These are phyloP conservation scores for Drosophila albomicans DNA, from an alignment of 1,140 invertebrate species.

Conservation along the genomic window DNA sequence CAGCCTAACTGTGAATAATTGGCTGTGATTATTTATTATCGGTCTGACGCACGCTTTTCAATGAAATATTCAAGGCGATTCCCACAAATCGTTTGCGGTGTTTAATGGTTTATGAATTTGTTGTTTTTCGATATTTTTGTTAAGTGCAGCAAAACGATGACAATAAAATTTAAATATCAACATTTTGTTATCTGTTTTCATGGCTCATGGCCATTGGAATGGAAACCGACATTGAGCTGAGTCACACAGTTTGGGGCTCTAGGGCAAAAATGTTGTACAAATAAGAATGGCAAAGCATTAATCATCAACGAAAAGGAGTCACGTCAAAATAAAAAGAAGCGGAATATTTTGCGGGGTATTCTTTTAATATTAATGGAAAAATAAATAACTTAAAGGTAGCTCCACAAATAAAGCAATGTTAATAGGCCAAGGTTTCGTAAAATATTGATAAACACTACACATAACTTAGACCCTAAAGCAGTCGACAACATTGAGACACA, in stretches of 20 bases:
- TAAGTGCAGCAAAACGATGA: conserved; percentile 33
- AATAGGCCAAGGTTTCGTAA: conserved; percentile 38
- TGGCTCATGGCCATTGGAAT: conserved; percentile 30
- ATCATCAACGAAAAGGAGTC: conserved; percentile 28
- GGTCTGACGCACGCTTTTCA: conserved; percentile 23
- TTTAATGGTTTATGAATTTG: conserved; percentile 36
- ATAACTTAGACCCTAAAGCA: conserved; percentile 11
- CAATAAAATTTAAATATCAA: conserved; percentile 46
- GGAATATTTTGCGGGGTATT: background rate
- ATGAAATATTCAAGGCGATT: conserved; percentile 32
- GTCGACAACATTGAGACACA: background rate
- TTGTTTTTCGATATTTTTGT: conserved; percentile 1
- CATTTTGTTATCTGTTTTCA: conserved; percentile 21
- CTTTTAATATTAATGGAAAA: conserved; percentile 1
- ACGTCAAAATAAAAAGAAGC: background rate
- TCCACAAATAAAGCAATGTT: conserved; percentile 20
- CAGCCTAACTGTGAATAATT: conserved; percentile 63
- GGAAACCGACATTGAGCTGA: conserved; percentile 28
- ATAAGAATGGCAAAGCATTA: conserved; percentile 20
- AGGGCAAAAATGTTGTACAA: conserved; percentile 6
- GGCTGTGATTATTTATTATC: conserved; percentile 54
- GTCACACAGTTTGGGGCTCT: conserved; percentile 19
- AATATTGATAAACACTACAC: conserved; percentile 49
- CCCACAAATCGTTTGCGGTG: background rate
- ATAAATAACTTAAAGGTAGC: conserved; percentile 22